Evolutionary conservation across 2,888 invertebrate genomes (phyloP).

Genomic region (Pseudeuparius sepicola): DNA sequence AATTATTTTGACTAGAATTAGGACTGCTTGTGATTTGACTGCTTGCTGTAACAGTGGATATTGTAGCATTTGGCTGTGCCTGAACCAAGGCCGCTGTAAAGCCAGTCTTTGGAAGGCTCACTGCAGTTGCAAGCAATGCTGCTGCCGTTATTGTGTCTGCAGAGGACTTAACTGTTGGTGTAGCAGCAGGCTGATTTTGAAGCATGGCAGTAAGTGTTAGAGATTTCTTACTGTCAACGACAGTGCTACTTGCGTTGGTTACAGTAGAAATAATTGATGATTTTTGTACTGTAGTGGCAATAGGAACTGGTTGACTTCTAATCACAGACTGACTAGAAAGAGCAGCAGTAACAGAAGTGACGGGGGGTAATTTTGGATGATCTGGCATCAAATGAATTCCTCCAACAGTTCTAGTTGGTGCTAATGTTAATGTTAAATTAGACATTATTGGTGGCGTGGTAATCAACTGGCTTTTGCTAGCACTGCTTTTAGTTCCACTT

Average conservation of each 20-base stretch:
- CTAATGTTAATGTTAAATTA: too few relatives aligned
- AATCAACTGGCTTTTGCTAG: too few relatives aligned
- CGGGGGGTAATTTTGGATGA: conserved; percentile 30
- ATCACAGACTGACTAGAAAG: too few relatives aligned
- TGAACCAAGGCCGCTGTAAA: conserved; percentile 35
- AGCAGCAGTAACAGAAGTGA: conserved; percentile 8
- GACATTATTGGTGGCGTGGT: too few relatives aligned
- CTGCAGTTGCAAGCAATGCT: conserved; percentile 36
- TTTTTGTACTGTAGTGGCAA: too few relatives aligned
- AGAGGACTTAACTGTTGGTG: conserved; percentile 35
- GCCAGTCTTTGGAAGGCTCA: conserved; percentile 32
- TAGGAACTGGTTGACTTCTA: too few relatives aligned
- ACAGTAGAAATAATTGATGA: conserved; percentile 17
- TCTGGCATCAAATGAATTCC: conserved; percentile 32
- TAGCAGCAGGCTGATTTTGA: conserved; percentile 40
- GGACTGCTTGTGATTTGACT: conserved; percentile 41
- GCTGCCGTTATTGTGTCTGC: conserved; percentile 39
- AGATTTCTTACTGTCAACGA: conserved; percentile 29
- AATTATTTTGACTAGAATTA: conserved; percentile 29
- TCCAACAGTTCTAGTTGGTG: conserved; percentile 23
- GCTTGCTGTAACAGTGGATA: conserved; percentile 39
- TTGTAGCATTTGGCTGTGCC: conserved; percentile 31
- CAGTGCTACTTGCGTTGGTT: too few relatives aligned
- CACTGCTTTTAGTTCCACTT: conserved; percentile 17
- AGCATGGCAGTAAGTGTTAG: conserved; percentile 40